Evolutionary conservation across 2,113 vertebrate genomes (phyloP).

Genomic region (Scalopus aquaticus): DNA sequence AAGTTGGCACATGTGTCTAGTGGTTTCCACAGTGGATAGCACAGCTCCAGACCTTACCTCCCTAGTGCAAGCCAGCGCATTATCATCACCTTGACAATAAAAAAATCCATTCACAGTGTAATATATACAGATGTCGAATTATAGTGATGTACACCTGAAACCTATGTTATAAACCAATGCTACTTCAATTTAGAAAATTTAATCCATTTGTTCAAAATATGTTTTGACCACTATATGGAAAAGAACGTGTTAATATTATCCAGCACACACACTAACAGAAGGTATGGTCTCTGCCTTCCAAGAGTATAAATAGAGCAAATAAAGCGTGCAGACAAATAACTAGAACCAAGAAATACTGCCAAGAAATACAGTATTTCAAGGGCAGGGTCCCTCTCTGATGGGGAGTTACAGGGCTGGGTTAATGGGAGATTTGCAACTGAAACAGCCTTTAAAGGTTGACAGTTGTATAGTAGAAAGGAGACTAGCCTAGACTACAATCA

Average conservation of each 20-base stretch:
- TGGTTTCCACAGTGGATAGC: not conserved
- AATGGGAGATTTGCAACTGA: not conserved
- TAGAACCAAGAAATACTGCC: not conserved
- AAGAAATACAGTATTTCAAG: no score
- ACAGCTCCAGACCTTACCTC: not conserved
- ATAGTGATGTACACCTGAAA: not conserved
- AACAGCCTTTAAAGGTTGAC: not conserved
- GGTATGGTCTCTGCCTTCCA: not conserved
- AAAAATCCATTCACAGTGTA: not conserved
- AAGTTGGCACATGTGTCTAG: not conserved
- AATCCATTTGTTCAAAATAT: not conserved
- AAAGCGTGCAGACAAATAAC: not conserved
- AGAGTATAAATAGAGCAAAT: fast-evolving
- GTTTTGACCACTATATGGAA: not conserved
- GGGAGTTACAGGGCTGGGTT: not conserved
- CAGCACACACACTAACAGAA: not conserved
- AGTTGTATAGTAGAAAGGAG: not conserved
- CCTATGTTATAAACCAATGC: not conserved
- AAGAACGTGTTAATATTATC: not conserved
- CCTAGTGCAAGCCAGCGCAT: not conserved
- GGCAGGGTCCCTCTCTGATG: not conserved
- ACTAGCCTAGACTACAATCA: not conserved
- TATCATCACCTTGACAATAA: not conserved
- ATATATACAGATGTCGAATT: no score
- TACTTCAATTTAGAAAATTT: not conserved